These are phyloP conservation scores for Elegia similella DNA, from an alignment of 2,888 invertebrate species.

Conservation along the genomic window DNA sequence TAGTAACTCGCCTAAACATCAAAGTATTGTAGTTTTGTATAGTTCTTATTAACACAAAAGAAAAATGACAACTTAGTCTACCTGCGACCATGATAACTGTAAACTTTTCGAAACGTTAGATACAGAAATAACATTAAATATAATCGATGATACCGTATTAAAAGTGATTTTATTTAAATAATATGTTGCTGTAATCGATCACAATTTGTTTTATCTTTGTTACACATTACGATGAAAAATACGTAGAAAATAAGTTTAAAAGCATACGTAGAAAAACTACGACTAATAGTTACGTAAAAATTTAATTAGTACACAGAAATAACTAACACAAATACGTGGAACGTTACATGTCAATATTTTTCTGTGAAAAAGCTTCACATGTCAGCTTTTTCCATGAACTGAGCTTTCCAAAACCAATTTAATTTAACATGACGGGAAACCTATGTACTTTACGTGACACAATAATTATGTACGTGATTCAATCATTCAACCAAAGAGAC, in stretches of 20 bases:
- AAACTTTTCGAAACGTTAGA: too few species aligned
- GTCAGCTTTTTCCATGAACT: conserved; percentile 10
- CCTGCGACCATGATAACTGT: too few species aligned
- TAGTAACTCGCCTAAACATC: too few species aligned
- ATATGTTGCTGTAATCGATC: too few species aligned
- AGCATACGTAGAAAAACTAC: not conserved
- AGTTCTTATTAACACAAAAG: too few species aligned
- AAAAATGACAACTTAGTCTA: too few species aligned
- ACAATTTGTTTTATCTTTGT: too few species aligned
- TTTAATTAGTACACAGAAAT: not conserved
- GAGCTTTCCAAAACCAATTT: conserved; percentile 4
- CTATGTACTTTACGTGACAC: conserved; percentile 1
- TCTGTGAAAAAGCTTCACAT: too few species aligned
- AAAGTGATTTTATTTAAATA: too few species aligned
- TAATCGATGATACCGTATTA: too few species aligned
- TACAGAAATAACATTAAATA: too few species aligned
- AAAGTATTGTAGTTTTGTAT: too few species aligned
- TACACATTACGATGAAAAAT: not conserved
- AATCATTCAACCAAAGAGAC: not conserved
- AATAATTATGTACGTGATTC: not conserved
- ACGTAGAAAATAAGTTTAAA: not conserved
- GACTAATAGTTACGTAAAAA: not conserved
- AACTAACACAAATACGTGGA: conserved; percentile 13
- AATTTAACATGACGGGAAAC: not conserved
- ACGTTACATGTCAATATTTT: conserved; percentile 1